These are phyloP conservation scores for Coptodon rendalli DNA, from an alignment of 2,113 vertebrate genomes.

Conservation along the genomic window DNA sequence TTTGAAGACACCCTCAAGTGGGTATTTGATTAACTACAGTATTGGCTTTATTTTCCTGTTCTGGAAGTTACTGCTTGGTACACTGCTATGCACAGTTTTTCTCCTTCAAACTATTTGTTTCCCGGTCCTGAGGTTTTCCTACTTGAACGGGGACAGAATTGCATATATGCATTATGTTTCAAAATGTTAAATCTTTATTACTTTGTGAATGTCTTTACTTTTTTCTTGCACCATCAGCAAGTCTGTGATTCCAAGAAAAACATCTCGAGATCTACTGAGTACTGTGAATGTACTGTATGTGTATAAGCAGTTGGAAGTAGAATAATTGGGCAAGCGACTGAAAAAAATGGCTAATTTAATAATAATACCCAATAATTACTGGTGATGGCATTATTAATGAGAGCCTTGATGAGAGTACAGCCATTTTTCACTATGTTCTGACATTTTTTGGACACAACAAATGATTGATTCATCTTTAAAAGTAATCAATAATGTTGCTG, in stretches of 20 bases:
- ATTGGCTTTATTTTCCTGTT: not conserved
- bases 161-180: not conserved
- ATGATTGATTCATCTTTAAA: not conserved
- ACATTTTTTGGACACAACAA: not conserved
- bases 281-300: not conserved
- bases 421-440: not conserved
- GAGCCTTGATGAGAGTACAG: not conserved
- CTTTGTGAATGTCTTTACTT: not conserved
- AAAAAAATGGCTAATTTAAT: not conserved
- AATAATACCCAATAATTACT: not conserved
- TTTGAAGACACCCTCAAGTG: not conserved
- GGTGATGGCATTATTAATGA: not conserved
- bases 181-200: not conserved
- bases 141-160: not conserved
- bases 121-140: rapidly evolving
- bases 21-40: not conserved
- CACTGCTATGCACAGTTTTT: not conserved
- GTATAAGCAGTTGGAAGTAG: not conserved
- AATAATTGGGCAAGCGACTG: not conserved
- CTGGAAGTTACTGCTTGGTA: not conserved
- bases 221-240: not conserved
- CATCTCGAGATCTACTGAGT: not conserved
- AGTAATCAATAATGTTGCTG: not conserved
- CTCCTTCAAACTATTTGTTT: not conserved
- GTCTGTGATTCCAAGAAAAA: not conserved